Evolutionary conservation across 2,113 vertebrate genomes (phyloP).

Genomic region (Corapipo altera): DNA sequence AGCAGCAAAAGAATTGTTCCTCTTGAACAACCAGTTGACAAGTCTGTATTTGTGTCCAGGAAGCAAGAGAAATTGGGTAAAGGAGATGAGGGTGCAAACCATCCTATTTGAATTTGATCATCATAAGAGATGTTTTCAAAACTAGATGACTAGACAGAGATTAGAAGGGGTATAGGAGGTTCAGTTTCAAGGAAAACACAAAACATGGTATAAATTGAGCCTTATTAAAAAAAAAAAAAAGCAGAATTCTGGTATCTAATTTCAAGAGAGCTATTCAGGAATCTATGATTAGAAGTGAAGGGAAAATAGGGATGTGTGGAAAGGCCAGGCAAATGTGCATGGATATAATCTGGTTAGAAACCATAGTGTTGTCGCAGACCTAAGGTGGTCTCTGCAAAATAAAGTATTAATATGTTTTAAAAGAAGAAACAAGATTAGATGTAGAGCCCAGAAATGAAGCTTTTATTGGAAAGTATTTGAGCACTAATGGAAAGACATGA

Average conservation of each 20-base stretch:
- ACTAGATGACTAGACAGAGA: background rate
- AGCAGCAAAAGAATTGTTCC: background rate
- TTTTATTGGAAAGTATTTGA: background rate
- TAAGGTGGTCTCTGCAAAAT: background rate
- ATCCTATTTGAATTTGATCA: background rate
- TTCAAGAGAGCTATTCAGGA: background rate
- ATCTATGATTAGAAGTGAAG: background rate
- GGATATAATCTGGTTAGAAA: background rate
- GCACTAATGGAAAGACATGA: background rate
- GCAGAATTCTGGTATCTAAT: background rate
- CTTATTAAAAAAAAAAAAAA: background rate
- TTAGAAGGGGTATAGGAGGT: background rate
- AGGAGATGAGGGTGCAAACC: background rate
- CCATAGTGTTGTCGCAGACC: background rate
- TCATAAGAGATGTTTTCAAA: background rate
- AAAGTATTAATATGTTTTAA: background rate
- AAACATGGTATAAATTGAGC: background rate
- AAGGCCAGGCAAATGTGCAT: background rate
- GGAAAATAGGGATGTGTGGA: background rate
- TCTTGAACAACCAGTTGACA: accelerated
- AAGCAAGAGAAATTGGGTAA: background rate
- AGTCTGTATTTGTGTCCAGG: background rate
- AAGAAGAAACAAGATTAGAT: background rate
- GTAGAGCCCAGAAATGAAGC: background rate
- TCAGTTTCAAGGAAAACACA: background rate